Evolutionary conservation across 1,140 invertebrate species (phyloP).

Genomic region (Saccostrea echinata): DNA sequence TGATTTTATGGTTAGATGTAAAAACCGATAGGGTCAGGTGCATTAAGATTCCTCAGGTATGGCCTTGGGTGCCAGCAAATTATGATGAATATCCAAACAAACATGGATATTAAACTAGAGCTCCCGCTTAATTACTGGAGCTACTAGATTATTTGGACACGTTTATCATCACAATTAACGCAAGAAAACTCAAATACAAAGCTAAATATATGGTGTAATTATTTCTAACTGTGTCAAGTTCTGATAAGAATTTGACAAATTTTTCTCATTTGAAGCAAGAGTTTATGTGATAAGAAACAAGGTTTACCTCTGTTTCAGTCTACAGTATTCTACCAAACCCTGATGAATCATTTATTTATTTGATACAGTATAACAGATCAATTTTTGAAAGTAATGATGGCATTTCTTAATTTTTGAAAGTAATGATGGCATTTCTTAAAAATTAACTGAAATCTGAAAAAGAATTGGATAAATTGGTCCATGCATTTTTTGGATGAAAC

Average conservation of each 20-base stretch:
- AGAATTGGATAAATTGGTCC: no score
- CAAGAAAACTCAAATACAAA: background rate
- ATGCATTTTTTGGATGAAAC: no score
- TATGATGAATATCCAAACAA: background rate
- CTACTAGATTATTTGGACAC: no score
- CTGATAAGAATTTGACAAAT: conserved; percentile 15
- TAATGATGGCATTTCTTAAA: no score
- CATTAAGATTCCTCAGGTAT: conserved; percentile 2
- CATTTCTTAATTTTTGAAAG: no score
- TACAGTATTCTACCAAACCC: no score
- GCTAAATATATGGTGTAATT: background rate
- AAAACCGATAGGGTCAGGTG: background rate
- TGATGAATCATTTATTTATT: no score
- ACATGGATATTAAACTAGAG: background rate
- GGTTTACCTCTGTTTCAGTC: no score
- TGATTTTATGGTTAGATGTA: conserved; percentile 21
- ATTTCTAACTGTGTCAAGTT: background rate
- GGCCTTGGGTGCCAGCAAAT: background rate
- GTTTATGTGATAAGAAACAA: background rate
- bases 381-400: no score
- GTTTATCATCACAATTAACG: no score
- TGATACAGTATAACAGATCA: no score
- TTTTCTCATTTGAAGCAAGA: background rate
- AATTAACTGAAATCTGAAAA: no score
- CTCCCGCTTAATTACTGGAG: background rate